phyloP scores from a whole-genome alignment of 2,113 vertebrate species.

The Brachypodius melanocephalos region DNA sequence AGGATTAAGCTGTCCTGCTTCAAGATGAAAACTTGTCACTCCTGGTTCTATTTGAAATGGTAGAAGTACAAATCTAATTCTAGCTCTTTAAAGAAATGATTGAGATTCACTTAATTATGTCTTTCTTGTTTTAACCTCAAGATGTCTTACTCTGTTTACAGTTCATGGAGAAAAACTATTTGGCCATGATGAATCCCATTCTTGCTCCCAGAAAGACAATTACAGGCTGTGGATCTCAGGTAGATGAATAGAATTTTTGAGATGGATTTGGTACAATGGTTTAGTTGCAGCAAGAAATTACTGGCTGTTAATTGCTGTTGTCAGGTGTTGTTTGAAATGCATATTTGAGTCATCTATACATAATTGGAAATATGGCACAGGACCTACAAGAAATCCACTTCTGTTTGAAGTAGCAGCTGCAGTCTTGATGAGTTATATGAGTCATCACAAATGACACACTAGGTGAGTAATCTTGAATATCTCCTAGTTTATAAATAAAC shows the following conservation, averaged over 20 bases:
- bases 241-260: neutral
- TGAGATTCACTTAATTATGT: neutral
- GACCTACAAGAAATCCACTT: neutral
- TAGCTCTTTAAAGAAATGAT: neutral
- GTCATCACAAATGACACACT: neutral
- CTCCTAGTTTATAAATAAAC: neutral
- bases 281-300: neutral
- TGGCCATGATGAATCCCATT: neutral
- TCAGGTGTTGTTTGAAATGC: neutral
- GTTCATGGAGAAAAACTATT: neutral
- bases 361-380: neutral
- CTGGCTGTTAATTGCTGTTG: neutral
- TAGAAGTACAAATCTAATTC: neutral
- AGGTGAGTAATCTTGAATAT: neutral
- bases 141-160: neutral
- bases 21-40: neutral
- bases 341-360: neutral
- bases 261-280: neutral
- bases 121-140: neutral
- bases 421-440: neutral
- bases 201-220: neutral
- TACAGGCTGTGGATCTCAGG: neutral
- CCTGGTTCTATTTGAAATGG: neutral
- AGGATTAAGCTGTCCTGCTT: neutral
- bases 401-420: conserved; percentile 23